Conservation (phyloP, 2,888 invertebrate genomes). For the Opisthograptis luteolata region DNA sequence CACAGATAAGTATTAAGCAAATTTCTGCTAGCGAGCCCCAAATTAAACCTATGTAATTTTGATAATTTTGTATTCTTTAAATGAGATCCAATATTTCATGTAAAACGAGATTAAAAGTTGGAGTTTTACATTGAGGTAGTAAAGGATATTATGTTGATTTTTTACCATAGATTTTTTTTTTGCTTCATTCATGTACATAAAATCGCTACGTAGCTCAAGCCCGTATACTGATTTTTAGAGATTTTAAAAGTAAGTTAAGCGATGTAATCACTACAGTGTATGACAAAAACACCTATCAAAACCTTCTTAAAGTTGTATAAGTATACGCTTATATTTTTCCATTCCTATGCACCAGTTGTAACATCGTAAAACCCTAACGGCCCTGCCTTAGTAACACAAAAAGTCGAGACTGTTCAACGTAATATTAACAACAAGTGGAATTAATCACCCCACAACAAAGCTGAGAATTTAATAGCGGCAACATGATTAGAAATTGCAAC, state of each 20-base stretch:
- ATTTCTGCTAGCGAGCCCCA: constrained; percentile 13
- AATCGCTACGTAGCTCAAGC: too few relatives aligned
- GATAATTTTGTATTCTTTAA: not conserved
- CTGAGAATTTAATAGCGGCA: constrained; percentile 26
- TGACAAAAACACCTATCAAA: too few relatives aligned
- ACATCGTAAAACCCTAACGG: not conserved
- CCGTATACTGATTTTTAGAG: too few relatives aligned
- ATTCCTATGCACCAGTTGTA: too few relatives aligned
- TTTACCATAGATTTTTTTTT: too few relatives aligned
- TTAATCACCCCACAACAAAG: constrained; percentile 27
- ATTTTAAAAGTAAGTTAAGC: too few relatives aligned
- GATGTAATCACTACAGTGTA: too few relatives aligned
- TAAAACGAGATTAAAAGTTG: not conserved
- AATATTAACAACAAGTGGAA: constrained; percentile 14
- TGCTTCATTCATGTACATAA: too few relatives aligned
- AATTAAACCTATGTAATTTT: not conserved
- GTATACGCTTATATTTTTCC: too few relatives aligned
- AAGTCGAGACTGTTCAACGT: constrained; percentile 2
- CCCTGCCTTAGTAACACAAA: not conserved
- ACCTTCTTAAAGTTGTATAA: too few relatives aligned
- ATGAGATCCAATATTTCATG: not conserved
- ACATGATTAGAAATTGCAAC: constrained; percentile 33
- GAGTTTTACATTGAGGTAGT: too few relatives aligned
- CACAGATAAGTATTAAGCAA: constrained; percentile 21
- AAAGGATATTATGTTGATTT: too few relatives aligned